These are phyloP conservation scores for Philopotamus ludificatus DNA, from an alignment of 1,140 invertebrate species.

Conservation along the genomic window DNA sequence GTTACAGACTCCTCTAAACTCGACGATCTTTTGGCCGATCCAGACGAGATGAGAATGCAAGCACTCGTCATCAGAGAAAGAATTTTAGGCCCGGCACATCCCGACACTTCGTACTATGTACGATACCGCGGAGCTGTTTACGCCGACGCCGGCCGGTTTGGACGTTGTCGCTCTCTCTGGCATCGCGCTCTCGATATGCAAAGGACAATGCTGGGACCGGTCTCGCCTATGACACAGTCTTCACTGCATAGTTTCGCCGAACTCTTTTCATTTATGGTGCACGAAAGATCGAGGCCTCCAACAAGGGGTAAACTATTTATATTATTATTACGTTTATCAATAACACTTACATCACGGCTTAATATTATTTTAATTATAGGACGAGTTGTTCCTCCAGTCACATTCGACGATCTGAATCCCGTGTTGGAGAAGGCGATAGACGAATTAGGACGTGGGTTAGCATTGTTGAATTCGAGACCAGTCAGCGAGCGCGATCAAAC, in stretches of 20 bases:
- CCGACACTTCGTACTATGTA: slow-evolving; percentile 95
- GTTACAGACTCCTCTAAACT: slow-evolving; percentile 74
- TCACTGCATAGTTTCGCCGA: slow-evolving; percentile 92
- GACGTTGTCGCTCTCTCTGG: slow-evolving; percentile 89
- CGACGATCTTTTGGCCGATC: slow-evolving; percentile 85
- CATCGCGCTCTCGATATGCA: slow-evolving; percentile 97
- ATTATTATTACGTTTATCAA: not conserved
- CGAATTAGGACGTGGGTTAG: slow-evolving; percentile 63
- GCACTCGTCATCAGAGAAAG: slow-evolving; percentile 90
- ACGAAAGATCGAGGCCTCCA: slow-evolving; percentile 66
- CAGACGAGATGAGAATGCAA: slow-evolving; percentile 96
- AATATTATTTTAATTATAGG: slow-evolving; percentile 46
- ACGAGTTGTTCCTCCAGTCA: slow-evolving; percentile 73
- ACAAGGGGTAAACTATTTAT: slow-evolving; percentile 55
- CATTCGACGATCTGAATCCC: slow-evolving; percentile 76
- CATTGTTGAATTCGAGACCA: slow-evolving; percentile 55
- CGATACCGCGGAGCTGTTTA: slow-evolving; percentile 91
- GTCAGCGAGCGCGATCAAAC: slow-evolving; percentile 67
- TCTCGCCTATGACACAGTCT: slow-evolving; percentile 92
- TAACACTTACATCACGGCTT: not conserved
- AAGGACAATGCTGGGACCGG: slow-evolving; percentile 86
- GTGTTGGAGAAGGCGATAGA: slow-evolving; percentile 79
- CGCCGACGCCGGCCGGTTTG: slow-evolving; percentile 91
- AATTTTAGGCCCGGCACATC: slow-evolving; percentile 88
- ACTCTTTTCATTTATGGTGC: slow-evolving; percentile 92